These are phyloP conservation scores for Characodon lateralis DNA, from an alignment of 2,797 vertebrate genomes.

Conservation along the genomic window DNA sequence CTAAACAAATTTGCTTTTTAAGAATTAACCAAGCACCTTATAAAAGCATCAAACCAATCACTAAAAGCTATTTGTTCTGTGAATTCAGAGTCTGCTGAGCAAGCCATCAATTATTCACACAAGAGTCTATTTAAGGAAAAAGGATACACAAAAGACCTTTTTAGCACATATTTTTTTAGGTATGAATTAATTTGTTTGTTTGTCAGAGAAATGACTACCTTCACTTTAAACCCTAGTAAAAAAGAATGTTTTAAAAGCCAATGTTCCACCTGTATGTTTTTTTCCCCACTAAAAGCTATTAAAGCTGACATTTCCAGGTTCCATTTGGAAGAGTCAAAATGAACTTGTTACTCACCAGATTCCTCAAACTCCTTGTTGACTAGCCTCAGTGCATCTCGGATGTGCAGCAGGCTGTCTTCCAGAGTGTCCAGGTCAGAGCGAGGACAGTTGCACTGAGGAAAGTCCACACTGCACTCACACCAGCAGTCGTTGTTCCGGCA, in stretches of 20 bases:
- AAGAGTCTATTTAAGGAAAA: conserved; percentile 23
- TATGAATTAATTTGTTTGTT: conserved; percentile 3
- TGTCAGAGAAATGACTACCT: not conserved
- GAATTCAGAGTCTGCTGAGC: not conserved
- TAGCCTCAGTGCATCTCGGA: conserved; percentile 86
- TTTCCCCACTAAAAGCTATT: conserved; percentile 23
- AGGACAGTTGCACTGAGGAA: conserved; percentile 94
- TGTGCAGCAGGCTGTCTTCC: conserved; percentile 87
- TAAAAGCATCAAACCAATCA: not conserved
- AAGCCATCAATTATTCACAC: not conserved
- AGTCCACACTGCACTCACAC: conserved; percentile 88
- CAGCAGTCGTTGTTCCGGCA: conserved; percentile 93
- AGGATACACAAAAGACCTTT: conserved; percentile 30
- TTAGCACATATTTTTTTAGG: conserved; percentile 6
- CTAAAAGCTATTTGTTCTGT: not conserved
- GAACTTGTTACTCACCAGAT: conserved; percentile 82
- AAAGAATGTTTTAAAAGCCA: conserved; percentile 14
- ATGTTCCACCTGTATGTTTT: conserved; percentile 9
- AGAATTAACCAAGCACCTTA: not conserved
- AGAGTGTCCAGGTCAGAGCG: conserved; percentile 90
- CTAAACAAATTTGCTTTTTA: not conserved
- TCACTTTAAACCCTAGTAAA: not conserved
- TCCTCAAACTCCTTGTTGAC: conserved; percentile 92
- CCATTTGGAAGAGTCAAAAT: conserved; percentile 23
- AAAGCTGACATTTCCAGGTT: conserved; percentile 49